Evolutionary conservation across 92 coral and sea anemone species (phyloP).

Genomic region (Scolanthus callimorphus): DNA sequence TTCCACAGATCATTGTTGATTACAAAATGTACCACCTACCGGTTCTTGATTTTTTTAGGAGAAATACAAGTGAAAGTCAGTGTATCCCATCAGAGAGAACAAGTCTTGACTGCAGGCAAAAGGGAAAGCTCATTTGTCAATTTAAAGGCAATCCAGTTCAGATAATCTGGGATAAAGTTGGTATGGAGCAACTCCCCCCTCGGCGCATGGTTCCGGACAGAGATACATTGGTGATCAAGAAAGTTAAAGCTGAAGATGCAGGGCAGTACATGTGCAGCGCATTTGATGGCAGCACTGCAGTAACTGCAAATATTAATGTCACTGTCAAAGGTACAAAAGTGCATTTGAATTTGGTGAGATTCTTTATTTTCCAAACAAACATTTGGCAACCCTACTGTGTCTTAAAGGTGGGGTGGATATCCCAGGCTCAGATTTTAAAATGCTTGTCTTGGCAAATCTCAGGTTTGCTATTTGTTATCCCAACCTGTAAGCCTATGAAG

Average conservation of each 20-base stretch:
- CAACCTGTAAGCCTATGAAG: no score
- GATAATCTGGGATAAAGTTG: constrained; percentile 61
- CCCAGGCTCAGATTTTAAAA: no score
- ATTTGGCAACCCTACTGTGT: no score
- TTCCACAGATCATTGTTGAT: no score
- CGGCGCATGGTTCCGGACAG: constrained; percentile 31
- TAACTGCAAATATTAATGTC: constrained; percentile 50
- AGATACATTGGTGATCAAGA: constrained; percentile 40
- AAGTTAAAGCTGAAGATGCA: constrained; percentile 48
- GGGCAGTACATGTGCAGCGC: constrained; percentile 69
- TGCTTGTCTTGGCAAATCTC: no score
- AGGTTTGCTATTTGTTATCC: no score
- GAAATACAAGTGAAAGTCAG: constrained; percentile 39
- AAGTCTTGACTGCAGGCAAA: constrained; percentile 46
- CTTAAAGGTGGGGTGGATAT: no score
- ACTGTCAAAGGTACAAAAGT: constrained; percentile 61
- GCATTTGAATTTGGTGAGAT: no score
- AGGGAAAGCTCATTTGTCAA: constrained; percentile 51
- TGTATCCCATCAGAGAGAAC: constrained; percentile 36
- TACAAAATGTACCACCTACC: no score
- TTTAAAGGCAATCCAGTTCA: constrained; percentile 70
- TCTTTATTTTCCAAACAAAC: no score
- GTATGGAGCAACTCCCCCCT: constrained; percentile 22
- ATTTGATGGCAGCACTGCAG: constrained; percentile 32
- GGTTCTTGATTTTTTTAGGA: neutral